Base-by-base conservation (phyloP, 2,797 vertebrate genomes). In the Melanogrammus aeglefinus region DNA sequence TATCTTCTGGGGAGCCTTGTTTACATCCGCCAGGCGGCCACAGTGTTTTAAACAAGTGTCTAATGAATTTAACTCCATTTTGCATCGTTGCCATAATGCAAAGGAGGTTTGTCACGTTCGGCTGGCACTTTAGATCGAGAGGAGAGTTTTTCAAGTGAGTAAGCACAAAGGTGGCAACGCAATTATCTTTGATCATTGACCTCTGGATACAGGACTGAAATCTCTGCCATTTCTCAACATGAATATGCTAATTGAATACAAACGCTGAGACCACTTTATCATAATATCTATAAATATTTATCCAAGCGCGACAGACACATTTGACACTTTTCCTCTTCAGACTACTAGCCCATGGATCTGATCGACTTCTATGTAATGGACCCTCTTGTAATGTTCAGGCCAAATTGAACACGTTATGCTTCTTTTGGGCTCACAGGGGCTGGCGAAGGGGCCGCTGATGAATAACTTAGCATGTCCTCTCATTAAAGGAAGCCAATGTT, bases 391-490 rank as follows among this genome's bases (percentile, higher is more conserved):
- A 75, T 79, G 84, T 74, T 87, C 76, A 79, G 71, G 76, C 47
- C 80, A 86, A 88, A 88, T 88, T 74, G 90, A 88, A 79, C 74
- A 47, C 77, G 75, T 77, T 8, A 39, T 74, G 80, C 81, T 85
- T 83, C 82, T 82, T 87, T 84, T 83, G 75, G 73, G 38, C 79
- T 86, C 85, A 85, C 27, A 69, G 85, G 77, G 80, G 57, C 80
- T 36, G 44, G 51, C 44, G 84, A 18, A 71, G 81, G 81, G 73
- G 31, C 80, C 47, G 13, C 80, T 91, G 87, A 92, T 92, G 77
- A 92, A 91, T 92, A 91, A 91, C 89, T 88, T 87, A 91, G 72
- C 82, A 79, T 69, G 33, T 86, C 75, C 83, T 83, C 81, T 86
- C 83, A 83, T 90, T 88, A 91, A 81, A 82, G 86, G 89, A 89